phyloP scores from a whole-genome alignment of 2,113 vertebrate species.

The Vidua chalybeata region DNA sequence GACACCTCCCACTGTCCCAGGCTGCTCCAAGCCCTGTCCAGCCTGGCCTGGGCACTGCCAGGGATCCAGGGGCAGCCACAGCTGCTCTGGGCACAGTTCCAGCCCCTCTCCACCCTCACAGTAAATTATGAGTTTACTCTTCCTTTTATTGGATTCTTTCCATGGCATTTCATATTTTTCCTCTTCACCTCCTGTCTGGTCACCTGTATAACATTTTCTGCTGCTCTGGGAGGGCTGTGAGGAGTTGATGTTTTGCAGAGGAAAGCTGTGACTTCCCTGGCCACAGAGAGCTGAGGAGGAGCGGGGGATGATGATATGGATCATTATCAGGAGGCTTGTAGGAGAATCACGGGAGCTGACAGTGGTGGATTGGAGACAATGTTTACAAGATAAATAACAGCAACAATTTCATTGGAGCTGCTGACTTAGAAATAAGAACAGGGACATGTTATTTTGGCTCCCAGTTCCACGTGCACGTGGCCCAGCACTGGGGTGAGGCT shows the following conservation, averaged over 20 bases:
- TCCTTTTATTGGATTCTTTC: not conserved
- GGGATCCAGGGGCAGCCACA: not conserved
- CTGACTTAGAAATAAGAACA: not conserved
- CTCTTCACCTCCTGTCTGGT: not conserved
- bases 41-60: not conserved
- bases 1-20: not conserved
- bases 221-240: not conserved
- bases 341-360: constrained; percentile 8
- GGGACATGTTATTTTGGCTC: not conserved
- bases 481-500: not conserved
- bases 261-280: not conserved
- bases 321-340: not conserved
- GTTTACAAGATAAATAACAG: constrained; percentile 42
- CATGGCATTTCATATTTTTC: not conserved
- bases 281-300: not conserved
- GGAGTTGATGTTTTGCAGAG: not conserved
- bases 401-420: not conserved
- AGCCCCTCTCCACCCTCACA: not conserved
- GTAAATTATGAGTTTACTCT: not conserved
- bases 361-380: not conserved
- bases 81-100: not conserved
- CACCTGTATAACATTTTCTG: not conserved
- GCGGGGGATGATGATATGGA: not conserved
- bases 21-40: not conserved
- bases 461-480: not conserved